A percentile compares a stretch with the other conserved stretches of the same genome.
These are phyloP conservation scores for Mesocricetus auratus DNA, from an alignment of 2,113 vertebrate species.

Conservation along the genomic window DNA sequence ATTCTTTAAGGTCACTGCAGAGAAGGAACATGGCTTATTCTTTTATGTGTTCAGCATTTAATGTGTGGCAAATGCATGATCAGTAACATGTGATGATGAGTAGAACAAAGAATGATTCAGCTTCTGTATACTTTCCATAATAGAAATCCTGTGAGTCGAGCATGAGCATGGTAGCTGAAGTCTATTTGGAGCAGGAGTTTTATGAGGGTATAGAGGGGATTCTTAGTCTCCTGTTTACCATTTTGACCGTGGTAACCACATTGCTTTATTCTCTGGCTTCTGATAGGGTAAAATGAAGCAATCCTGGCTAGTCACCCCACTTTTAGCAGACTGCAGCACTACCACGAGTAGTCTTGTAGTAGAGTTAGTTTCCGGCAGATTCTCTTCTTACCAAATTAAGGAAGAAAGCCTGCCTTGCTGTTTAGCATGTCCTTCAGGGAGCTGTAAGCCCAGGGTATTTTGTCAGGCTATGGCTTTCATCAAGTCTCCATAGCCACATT, in stretches of 20 bases:
- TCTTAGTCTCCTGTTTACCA: neutral
- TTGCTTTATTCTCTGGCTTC: conserved; percentile 2
- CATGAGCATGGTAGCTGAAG: neutral
- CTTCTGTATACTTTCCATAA: neutral
- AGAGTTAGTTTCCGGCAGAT: neutral
- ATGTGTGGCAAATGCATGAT: neutral
- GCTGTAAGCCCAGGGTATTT: conserved; percentile 7
- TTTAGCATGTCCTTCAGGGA: conserved; percentile 42
- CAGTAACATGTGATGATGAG: neutral
- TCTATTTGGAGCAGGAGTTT: neutral
- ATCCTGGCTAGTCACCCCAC: neutral
- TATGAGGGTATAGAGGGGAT: neutral
- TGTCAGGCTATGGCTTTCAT: conserved; percentile 50
- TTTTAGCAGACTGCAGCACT: neutral
- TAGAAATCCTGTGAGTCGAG: neutral
- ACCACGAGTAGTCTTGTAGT: neutral
- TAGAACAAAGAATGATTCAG: neutral
- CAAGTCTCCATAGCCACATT: conserved; percentile 8
- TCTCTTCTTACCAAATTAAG: conserved; percentile 20
- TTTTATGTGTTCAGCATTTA: conserved; percentile 1
- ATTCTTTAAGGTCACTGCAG: neutral
- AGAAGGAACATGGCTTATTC: neutral
- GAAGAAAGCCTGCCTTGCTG: neutral
- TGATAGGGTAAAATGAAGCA: neutral
- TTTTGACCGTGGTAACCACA: neutral